Conservation (phyloP, 2,888 invertebrate genomes). For the Empis livida region DNA sequence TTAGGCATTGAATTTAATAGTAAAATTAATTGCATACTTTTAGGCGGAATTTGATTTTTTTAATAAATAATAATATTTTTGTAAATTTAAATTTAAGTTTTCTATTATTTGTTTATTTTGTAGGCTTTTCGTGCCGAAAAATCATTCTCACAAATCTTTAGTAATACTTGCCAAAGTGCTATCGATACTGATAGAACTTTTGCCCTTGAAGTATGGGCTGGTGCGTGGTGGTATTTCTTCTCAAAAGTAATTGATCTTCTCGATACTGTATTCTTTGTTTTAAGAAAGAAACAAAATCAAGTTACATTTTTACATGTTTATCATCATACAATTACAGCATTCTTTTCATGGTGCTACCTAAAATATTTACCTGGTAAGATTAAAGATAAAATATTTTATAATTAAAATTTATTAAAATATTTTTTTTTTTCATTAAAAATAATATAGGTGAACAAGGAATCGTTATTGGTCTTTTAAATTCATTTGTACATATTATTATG, state of each 20-base stretch:
- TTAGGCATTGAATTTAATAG: neutral
- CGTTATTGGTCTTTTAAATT: constrained; percentile 38
- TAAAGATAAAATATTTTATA: neutral
- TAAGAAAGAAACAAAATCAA: constrained; percentile 80
- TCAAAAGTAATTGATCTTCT: constrained; percentile 65
- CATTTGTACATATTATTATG: constrained; percentile 41
- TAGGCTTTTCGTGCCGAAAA: constrained; percentile 41
- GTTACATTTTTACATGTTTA: constrained; percentile 81
- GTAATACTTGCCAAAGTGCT: constrained; percentile 8
- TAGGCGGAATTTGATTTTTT: too few relatives aligned
- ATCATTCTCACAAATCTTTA: constrained; percentile 45
- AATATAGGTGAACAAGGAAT: constrained; percentile 35
- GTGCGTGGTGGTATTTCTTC: constrained; percentile 68
- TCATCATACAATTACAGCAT: constrained; percentile 70
- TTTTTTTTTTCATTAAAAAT: constrained; percentile 1
- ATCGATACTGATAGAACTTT: constrained; percentile 15
- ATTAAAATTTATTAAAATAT: neutral
- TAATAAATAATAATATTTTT: neutral
- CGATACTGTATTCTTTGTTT: constrained; percentile 77
- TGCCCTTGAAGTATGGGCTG: constrained; percentile 22
- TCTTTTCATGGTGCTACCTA: constrained; percentile 67
- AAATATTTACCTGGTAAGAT: constrained; percentile 59
- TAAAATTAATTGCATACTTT: neutral
- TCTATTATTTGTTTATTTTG: constrained; percentile 15
- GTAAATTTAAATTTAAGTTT: too few relatives aligned